phyloP scores from a whole-genome alignment of 2,888 invertebrate genomes.

The Anticlea derivata region DNA sequence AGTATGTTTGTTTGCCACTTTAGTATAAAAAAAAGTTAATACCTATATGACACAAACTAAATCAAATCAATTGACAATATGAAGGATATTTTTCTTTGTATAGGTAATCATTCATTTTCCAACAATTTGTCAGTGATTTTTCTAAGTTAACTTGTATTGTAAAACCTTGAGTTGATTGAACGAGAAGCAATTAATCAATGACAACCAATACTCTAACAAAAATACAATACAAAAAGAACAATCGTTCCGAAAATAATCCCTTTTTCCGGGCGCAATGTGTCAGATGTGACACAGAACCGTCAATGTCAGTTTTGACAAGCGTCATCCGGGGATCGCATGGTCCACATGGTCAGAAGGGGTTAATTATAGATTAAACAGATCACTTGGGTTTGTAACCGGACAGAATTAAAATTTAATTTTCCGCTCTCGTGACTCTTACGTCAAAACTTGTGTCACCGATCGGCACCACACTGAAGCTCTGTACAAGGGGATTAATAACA shows the following conservation, averaged over 20 bases:
- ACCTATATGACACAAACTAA: too few species aligned
- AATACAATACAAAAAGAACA: conserved; percentile 25
- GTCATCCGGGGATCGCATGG: conserved; percentile 29
- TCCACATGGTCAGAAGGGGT: conserved; percentile 18
- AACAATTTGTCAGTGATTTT: background rate
- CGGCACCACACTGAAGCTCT: too few species aligned
- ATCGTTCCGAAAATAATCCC: conserved; percentile 31
- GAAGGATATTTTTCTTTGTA: too few species aligned
- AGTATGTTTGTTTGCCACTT: too few species aligned
- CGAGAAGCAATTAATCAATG: conserved; percentile 15
- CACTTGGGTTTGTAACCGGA: conserved; percentile 14
- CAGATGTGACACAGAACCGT: conserved; percentile 50
- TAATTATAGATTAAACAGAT: conserved; percentile 29
- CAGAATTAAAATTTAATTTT: background rate
- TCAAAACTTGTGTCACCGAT: too few species aligned
- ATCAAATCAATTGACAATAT: too few species aligned
- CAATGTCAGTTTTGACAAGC: conserved; percentile 50
- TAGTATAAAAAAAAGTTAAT: too few species aligned
- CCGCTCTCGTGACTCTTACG: background rate
- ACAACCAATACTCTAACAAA: conserved; percentile 1
- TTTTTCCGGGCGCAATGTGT: conserved; percentile 42
- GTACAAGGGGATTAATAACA: too few species aligned
- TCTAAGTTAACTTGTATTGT: background rate
- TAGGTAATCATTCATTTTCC: too few species aligned
- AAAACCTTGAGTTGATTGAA: conserved; percentile 10